Conservation (phyloP, 2,888 invertebrate genomes). For the Brachypalpus laphriformis region DNA sequence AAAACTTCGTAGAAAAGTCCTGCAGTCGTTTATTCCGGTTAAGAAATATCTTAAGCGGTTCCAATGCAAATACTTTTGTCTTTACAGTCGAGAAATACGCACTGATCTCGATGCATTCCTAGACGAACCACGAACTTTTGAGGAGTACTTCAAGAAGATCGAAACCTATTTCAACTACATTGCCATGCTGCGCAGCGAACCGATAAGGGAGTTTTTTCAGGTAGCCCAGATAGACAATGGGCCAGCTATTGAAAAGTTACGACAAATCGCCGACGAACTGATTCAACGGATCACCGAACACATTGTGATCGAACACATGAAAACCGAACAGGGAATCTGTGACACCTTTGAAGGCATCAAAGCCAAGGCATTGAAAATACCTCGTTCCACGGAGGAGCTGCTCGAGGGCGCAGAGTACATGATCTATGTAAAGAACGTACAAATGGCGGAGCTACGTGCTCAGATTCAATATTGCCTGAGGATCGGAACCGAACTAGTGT, state of each 20-base stretch:
- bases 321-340: conserved; percentile 88
- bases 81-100: conserved; percentile 84
- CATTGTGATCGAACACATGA: conserved; percentile 86
- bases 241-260: conserved; percentile 86
- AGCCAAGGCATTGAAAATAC: conserved; percentile 87
- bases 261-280: conserved; percentile 84
- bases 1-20: conserved; percentile 84
- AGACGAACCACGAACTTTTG: conserved; percentile 84
- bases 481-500: conserved; percentile 87
- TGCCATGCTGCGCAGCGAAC: conserved; percentile 85
- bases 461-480: conserved; percentile 88
- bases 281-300: conserved; percentile 86
- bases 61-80: conserved; percentile 84
- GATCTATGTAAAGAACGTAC: conserved; percentile 89
- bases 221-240: conserved; percentile 86
- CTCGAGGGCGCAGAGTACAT: conserved; percentile 92
- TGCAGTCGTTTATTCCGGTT: conserved; percentile 85
- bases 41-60: conserved; percentile 84
- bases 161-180: conserved; percentile 85
- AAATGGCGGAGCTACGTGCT: conserved; percentile 87
- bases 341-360: conserved; percentile 89
- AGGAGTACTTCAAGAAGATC: conserved; percentile 86
- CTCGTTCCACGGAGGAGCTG: conserved; percentile 91
- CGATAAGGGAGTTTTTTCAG: conserved; percentile 88
- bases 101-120: conserved; percentile 83